These are phyloP conservation scores for Megamerina dolium DNA, from an alignment of 2,888 invertebrate species.

Conservation along the genomic window DNA sequence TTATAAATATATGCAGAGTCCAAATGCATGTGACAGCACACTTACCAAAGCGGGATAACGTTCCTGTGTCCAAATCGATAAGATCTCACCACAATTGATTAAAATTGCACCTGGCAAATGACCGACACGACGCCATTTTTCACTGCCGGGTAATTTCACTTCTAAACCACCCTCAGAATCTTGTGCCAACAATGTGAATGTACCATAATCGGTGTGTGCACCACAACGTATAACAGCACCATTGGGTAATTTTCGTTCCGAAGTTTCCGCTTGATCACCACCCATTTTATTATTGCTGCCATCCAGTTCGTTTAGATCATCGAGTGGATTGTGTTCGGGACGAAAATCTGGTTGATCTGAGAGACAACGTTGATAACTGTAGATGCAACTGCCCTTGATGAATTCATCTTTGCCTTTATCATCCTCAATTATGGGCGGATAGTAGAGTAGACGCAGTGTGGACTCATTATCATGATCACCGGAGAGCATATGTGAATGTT, in stretches of 20 bases:
- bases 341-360: constrained; percentile 46
- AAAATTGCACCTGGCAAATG: constrained; percentile 71
- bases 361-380: constrained; percentile 49
- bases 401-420: constrained; percentile 54
- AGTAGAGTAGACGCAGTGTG: constrained; percentile 64
- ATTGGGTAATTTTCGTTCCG: constrained; percentile 46
- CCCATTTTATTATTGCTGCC: constrained; percentile 19
- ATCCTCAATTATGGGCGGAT: constrained; percentile 60
- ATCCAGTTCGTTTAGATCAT: constrained; percentile 33
- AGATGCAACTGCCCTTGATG: constrained; percentile 47
- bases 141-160: constrained; percentile 58
- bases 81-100: constrained; percentile 67
- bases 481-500: constrained; percentile 62
- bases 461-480: constrained; percentile 59
- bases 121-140: constrained; percentile 67
- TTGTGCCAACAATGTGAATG: constrained; percentile 67
- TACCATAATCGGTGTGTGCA: constrained; percentile 69
- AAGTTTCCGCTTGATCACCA: constrained; percentile 24
- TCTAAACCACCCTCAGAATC: constrained; percentile 69
- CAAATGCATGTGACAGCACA: background rate
- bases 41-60: constrained; percentile 62
- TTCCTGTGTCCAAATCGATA: constrained; percentile 69
- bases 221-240: constrained; percentile 57
- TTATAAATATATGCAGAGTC: background rate
- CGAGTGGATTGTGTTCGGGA: constrained; percentile 42